Evolutionary conservation across 2,113 vertebrate genomes (phyloP), one percentile per base, ranked within the genome.

Genomic region (Rhadina sibilatrix): DNA sequence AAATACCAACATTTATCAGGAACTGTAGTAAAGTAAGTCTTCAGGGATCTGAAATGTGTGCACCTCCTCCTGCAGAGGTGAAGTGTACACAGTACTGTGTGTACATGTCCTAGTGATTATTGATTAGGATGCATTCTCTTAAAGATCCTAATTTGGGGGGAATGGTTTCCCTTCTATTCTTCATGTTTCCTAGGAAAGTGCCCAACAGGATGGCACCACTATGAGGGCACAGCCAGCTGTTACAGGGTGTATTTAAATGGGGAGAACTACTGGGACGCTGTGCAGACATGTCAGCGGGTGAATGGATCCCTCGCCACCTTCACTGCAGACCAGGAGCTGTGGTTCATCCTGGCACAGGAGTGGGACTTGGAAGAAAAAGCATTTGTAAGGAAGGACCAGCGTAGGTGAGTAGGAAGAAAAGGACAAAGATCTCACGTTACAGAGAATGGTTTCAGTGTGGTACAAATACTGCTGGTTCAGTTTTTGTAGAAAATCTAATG

Each of bases 261-360:
- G 3, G 99, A 99, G 98, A 99, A 99, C 98, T 99, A 99, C 98
- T 99, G 99, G 99, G 99, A 99, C 4, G 99, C 99, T 0, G 99
- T 99, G 49, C 99, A 99, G 88, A 99, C 98, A 11, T 99, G 99
- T 87, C 99, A 99, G 98, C 98, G 98, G 7, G 98, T 99, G 80
- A 99, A 99, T 6, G 99, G 98, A 21, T 99, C 99, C 2, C 95
- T 99, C 7, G 99, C 99, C 12, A 99, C 99, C 18, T 99, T 99
- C 85, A 99, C 98, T 47, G 99, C 99, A 4, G 99, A 99, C 72
- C 99, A 99, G 97, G 99, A 99, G 98, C 98, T 99, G 24, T 98
- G 98, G 93, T 99, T 99, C 80, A 99, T 99, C 66, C 97, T 99
- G 91, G 98, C 98, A 88, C 99, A 99, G 68, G 99, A 99, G 94